Percentiles rank a stretch among this genome's conserved stretches.
Conservation (phyloP, 37 sponge, comb jelly and placozoan genomes). For the Ianthella basta region DNA sequence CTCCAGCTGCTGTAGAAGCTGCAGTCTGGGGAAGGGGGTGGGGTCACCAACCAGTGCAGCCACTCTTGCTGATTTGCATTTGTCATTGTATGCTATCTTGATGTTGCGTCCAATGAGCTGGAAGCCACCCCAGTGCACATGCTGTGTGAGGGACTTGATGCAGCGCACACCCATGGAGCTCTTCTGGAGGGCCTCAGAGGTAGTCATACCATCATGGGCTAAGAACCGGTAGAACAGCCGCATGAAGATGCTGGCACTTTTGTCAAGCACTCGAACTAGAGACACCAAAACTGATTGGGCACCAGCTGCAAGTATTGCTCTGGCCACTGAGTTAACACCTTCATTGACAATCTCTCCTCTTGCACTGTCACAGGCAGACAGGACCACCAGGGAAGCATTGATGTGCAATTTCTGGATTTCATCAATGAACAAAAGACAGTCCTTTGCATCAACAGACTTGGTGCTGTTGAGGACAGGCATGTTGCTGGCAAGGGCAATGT, state of each 20-base stretch:
- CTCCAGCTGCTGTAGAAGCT: slow-evolving; percentile 15
- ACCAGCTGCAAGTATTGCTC: slow-evolving; percentile 80
- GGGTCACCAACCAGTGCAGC: slow-evolving; percentile 11
- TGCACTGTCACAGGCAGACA: slow-evolving; percentile 68
- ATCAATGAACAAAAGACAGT: slow-evolving; percentile 50
- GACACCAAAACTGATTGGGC: slow-evolving; percentile 75
- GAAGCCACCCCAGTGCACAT: slow-evolving; percentile 77
- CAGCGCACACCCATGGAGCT: slow-evolving; percentile 66
- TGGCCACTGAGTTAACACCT: slow-evolving; percentile 72
- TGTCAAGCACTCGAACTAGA: slow-evolving; percentile 75
- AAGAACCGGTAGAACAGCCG: slow-evolving; percentile 75
- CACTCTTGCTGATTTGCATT: slow-evolving; percentile 17
- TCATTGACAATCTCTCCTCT: slow-evolving; percentile 59
- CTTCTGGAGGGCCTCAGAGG: slow-evolving; percentile 70
- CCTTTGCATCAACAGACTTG: slow-evolving; percentile 20
- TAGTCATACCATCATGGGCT: slow-evolving; percentile 48
- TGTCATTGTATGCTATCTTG: background rate
- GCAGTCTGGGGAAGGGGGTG: slow-evolving; percentile 45
- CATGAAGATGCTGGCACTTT: slow-evolving; percentile 76
- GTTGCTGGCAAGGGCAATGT: slow-evolving; percentile 58
- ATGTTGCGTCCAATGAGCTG: slow-evolving; percentile 70
- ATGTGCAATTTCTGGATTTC: slow-evolving; percentile 69
- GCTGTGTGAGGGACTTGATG: slow-evolving; percentile 59
- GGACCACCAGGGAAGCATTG: slow-evolving; percentile 65
- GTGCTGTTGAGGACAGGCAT: slow-evolving; percentile 2